Evolutionary conservation across 2,797 vertebrate species (phyloP), one percentile per base, ranked within the genome.

Genomic region (Acridotheres tristis): DNA sequence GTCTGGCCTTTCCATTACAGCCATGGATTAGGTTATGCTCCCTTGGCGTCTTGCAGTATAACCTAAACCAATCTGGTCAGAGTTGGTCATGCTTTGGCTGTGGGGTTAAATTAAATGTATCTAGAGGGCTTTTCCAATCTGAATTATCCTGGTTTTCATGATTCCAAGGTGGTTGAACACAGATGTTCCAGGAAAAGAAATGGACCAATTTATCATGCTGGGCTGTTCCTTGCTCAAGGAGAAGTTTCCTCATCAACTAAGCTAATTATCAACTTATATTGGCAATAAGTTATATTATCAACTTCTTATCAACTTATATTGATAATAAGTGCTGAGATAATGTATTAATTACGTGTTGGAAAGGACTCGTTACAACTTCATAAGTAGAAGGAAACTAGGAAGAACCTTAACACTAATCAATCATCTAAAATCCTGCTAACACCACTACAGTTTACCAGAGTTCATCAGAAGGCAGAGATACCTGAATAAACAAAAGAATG

Each of bases 51-150:
- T 4, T 27, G 27, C 29, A 63, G 26, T 4, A 4, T 2, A 22
- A 67, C 42, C 32, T 16, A 5, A 16, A 57, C 34, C 47, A 76
- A 7, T 12, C 26, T n/a, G 62, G 18, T 48, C 40, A 34, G 20
- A 73, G 42, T 0, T 32, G 30, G 18, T 36, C 1, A 1, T 57
- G 47, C 26, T 73, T 15, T 18, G 16, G 26, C 72, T 13, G 7
- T 26, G 10, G 21, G 21, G 21, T 75, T 75, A 45, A 82, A 45
- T 7, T 32, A 42, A 78, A 85, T 9, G 13, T 30, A 36, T 27
- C 13, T 10, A 63, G 55, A 91, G 10, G 22, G 34, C 54, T 29
- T 30, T 68, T 38, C 42, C 26, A 11, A n/a, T 7, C 18, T n/a
- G 17, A 90, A 57, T 72, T 21, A 32, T 25, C 23, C 63, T 40